Percentiles rank a stretch among this genome's conserved stretches.
Conservation (phyloP, 2,113 vertebrate species). For the Amphilophus citrinellus region DNA sequence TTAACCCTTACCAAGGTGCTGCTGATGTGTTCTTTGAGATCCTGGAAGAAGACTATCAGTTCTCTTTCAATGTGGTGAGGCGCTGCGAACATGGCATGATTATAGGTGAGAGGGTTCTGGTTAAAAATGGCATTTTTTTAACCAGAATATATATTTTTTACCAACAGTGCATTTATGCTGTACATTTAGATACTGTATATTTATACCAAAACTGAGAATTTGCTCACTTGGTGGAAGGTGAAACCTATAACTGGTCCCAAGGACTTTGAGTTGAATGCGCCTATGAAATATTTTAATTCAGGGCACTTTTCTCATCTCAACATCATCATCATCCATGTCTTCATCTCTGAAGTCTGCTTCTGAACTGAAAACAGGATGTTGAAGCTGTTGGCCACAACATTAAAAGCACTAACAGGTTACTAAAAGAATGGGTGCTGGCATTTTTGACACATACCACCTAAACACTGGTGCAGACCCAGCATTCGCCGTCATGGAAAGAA, state of each 20-base stretch:
- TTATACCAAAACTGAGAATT: background rate
- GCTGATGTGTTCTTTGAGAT: slow-evolving; percentile 61
- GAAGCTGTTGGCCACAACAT: background rate
- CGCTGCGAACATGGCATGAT: slow-evolving; percentile 25
- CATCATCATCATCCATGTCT: slow-evolving; percentile 85
- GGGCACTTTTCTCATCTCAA: slow-evolving; percentile 86
- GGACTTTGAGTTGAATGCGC: slow-evolving; percentile 83
- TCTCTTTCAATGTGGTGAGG: slow-evolving; percentile 43
- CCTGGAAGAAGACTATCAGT: slow-evolving; percentile 30
- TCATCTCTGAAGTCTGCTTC: slow-evolving; percentile 90
- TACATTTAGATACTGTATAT: background rate
- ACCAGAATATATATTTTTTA: background rate
- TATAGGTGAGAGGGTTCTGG: slow-evolving; percentile 49
- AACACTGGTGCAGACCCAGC: background rate
- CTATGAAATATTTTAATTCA: slow-evolving; percentile 86
- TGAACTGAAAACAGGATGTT: slow-evolving; percentile 65
- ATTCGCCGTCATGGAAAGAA: background rate
- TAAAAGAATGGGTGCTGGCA: background rate
- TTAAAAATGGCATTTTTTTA: background rate
- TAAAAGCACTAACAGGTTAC: background rate
- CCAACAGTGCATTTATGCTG: background rate
- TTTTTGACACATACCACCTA: background rate
- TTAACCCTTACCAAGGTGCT: background rate
- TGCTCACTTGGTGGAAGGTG: slow-evolving; percentile 83
- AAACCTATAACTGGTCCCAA: slow-evolving; percentile 85